Base-by-base conservation (phyloP, 2,888 invertebrate genomes). In the Lacanobia oleracea region DNA sequence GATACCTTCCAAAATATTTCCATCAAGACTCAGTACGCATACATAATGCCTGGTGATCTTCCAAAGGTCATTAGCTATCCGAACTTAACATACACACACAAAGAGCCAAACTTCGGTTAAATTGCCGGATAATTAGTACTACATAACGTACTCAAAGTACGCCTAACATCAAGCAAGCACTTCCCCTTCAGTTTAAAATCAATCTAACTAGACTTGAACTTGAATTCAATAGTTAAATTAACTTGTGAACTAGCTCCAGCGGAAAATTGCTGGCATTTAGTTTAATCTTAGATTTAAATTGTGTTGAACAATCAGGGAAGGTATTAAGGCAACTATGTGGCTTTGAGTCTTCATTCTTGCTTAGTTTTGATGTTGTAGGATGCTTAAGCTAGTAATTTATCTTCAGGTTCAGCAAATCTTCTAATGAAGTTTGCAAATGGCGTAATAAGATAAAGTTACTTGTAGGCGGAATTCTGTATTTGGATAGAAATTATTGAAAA, bases 241-340 rank as follows among this genome's bases (percentile, higher is more conserved):
- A 82, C 67, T 82, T 62, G 51, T 54, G 27, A 79, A 71, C 66
- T 79, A 75, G 75, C 48, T 74, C 72, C 62, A 63, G 60, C 60
- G 61, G 78, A 77, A 79, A 83, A 80, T 81, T 67, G 67, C 72
- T 76, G 65, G 73, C 65, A 76, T 76, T 72, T 40, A 75, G 69
- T 83, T 86, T 76, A 82, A 77, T 82, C 77, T 79, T 61, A 72
- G 65, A 72, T 79, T 81, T 75, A 72, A 75, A 71, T 73, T 75
- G 69, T 68, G 70, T 71, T 64, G 23, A 76, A 69, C 66, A 71
- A 69, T 71, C 56, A 69, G 23, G 67, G 10, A 54, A 61, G 69
- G 45, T 65, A 66, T 57, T 59, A 63, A 10, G 21, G 75, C 12
- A 48, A 76, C 72, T 72, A 68, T 63, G 56, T 43, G 56, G 51